These are phyloP conservation scores for Cyphomyrus plagiostoma DNA, from an alignment of 2,113 vertebrate species.

Conservation along the genomic window DNA sequence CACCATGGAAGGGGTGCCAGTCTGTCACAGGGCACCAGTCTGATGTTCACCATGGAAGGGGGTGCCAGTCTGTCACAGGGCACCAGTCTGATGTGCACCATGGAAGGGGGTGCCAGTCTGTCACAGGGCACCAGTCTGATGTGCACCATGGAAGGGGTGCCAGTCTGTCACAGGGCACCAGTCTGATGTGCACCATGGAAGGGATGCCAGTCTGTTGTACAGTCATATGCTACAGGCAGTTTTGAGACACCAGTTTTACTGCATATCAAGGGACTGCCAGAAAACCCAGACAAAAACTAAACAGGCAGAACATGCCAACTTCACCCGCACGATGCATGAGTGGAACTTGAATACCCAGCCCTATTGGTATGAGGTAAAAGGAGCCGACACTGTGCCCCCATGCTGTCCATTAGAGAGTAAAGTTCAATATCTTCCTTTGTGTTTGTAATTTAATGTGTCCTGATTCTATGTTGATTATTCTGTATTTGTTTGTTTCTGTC, in stretches of 20 bases:
- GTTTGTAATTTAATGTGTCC: neutral
- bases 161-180: neutral
- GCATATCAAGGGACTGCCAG: neutral
- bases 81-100: too few species aligned
- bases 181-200: neutral
- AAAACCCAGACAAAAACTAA: neutral
- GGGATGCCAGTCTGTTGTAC: neutral
- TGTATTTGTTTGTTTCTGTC: neutral
- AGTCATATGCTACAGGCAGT: neutral
- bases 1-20: too few species aligned
- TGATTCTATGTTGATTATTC: neutral
- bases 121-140: too few species aligned
- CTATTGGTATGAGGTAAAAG: neutral
- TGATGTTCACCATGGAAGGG: too few species aligned
- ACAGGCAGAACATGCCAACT: neutral
- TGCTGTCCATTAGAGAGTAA: neutral
- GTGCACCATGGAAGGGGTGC: too few species aligned
- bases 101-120: too few species aligned
- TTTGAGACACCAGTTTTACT: neutral
- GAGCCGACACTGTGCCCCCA: neutral
- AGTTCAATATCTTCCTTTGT: neutral
- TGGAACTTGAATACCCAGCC: neutral
- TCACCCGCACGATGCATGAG: neutral
- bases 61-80: too few species aligned
- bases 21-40: too few species aligned